Evolutionary conservation across 2,113 vertebrate species (phyloP), one percentile per base, ranked within the genome.

Genomic region (Cryptomyrus ogoouensis): DNA sequence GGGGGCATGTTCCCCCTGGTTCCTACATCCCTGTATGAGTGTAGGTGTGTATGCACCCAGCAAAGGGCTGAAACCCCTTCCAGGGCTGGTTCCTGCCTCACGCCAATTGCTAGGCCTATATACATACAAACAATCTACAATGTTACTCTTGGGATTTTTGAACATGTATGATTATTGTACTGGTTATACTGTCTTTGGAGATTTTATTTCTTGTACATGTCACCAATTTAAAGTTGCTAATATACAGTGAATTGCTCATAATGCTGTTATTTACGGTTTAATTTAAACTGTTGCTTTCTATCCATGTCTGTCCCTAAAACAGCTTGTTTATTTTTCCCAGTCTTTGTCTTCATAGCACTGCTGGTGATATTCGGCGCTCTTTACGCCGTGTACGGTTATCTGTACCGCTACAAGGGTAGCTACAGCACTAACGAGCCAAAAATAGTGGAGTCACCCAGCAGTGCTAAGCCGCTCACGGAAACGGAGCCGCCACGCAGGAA

Each of bases 401-500:
- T 98, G 83, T 98, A 99, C 92, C 98, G 98, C 90, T 98, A 99
- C 94, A 99, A 99, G 95, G 98, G 98, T 91, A 99, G 97, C 90
- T 99, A 99, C 92, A 96, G 96, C 93, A 99, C 98, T 90, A 99
- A 99, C 0, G 98, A 99, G 94, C 98, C 98, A 94, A 99, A 98
- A 90, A 97, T 97, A 90, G 92, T 98, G 92, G 98, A 99, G 89
- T 97, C 98, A 1, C 95, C 97, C 42, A 93, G 96, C 3, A 95
- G 96, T 24, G 6, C 95, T 62, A 95, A 95, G 89, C 96, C 95
- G 1, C 80, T 95, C 49, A 91, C 90, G 1, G 95, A 87, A 53
- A 56, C 85, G 0, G 49, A 95, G 83, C 95, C 97, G 88, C 95
- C 98, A 91, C 97, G 97, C 62, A 31, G 62, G 83, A 97, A 87